Evolutionary conservation across 2,113 vertebrate genomes (phyloP), one percentile per base, ranked within the genome.

Genomic region (Xenopus tropicalis): DNA sequence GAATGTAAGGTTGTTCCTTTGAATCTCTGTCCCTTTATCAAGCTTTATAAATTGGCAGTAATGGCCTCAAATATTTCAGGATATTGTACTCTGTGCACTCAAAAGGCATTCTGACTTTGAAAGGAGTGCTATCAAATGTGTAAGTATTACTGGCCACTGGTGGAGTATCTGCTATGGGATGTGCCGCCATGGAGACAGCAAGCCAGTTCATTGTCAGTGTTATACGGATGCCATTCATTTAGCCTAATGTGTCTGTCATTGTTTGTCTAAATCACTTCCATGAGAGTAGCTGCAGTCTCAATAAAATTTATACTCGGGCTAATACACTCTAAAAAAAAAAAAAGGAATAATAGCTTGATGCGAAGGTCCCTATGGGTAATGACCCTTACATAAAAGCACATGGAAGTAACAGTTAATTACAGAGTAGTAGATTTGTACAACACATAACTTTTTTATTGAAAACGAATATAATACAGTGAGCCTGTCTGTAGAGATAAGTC

Each of bases 321-420:
- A 64, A 58, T 76, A 21, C 62, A 59, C 77, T 77, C 65, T 66
- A 61, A 80, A 74, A 68, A 79, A 77, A 44, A 44, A 44, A 37
- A 7, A 37, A 4, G 0, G 67, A 73, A 74, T 83, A 85, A 86
- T 88, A 84, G 80, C 67, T 71, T 79, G 82, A 80, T 68, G 82
- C 84, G 78, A 70, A 78, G 82, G 42, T 88, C 86, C 72, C 83
- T 70, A 69, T 79, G 82, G 80, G 80, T 87, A 85, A 86, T 86
- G 81, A 78, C 85, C 82, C 88, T 80, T 82, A 87, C 82, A 86
- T 85, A 84, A 83, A 71, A 77, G 74, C 88, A 48, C 85, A 90
- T 82, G 85, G 82, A 73, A 85, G 85, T 74, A 79, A 85, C 82
- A 80, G 61, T 82, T 91, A 88, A 91, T 92, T 92, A 89, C 83